A percentile compares a stretch with the other conserved stretches of the same genome.
Conservation (phyloP, 2,113 vertebrate genomes). For the Pagrus major region DNA sequence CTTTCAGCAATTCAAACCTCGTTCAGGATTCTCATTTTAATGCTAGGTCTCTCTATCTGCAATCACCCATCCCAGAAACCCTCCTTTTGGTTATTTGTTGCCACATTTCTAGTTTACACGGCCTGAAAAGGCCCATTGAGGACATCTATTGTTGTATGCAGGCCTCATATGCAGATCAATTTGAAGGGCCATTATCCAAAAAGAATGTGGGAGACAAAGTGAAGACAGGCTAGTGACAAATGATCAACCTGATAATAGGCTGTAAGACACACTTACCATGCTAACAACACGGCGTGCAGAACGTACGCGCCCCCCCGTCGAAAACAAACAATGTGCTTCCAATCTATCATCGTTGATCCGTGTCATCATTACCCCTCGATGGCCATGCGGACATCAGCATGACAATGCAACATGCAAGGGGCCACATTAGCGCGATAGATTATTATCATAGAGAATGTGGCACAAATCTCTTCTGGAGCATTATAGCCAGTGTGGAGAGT, state of each 20-base stretch:
- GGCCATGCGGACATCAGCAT: conserved; percentile 80
- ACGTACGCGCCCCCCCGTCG: conserved; percentile 73
- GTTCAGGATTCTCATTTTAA: not conserved
- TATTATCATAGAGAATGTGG: conserved; percentile 76
- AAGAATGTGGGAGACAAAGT: conserved; percentile 82
- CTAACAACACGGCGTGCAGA: conserved; percentile 78
- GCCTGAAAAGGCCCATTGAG: conserved; percentile 75
- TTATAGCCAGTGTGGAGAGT: conserved; percentile 61
- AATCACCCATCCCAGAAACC: conserved; percentile 22
- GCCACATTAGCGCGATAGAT: conserved; percentile 68
- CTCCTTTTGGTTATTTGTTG: conserved; percentile 61
- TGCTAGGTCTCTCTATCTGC: conserved; percentile 15
- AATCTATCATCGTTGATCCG: conserved; percentile 85
- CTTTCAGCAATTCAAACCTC: not conserved
- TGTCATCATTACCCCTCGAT: conserved; percentile 79
- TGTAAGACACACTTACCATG: conserved; percentile 81
- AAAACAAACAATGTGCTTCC: conserved; percentile 83
- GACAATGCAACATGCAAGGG: conserved; percentile 79
- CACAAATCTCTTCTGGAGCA: conserved; percentile 71
- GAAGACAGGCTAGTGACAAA: conserved; percentile 86
- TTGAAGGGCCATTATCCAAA: conserved; percentile 80
- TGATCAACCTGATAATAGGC: conserved; percentile 82
- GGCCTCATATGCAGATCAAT: conserved; percentile 82
- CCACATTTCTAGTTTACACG: conserved; percentile 82
- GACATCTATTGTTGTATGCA: conserved; percentile 73